phyloP scores from a whole-genome alignment of 2,797 vertebrate species.

The Sebastes reedi region DNA sequence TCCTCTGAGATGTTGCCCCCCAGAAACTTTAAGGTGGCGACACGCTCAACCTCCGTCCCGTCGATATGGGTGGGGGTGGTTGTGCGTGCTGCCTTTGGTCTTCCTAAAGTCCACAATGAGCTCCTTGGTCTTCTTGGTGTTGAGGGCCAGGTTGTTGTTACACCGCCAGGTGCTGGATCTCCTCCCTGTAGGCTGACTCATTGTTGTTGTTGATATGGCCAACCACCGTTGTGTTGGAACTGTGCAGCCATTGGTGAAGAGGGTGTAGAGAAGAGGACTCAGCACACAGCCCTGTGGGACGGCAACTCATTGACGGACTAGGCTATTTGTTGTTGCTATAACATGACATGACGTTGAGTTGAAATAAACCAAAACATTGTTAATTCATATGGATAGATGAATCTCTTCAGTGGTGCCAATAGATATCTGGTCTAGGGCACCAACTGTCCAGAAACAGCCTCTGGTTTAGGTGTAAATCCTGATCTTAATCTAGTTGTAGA shows the following conservation, averaged over 20 bases:
- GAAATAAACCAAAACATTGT: too few species aligned
- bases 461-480: not conserved
- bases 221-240: not conserved
- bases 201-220: not conserved
- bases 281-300: not conserved
- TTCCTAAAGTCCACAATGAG: too few species aligned
- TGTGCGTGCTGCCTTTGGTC: too few species aligned
- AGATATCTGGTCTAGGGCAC: too few species aligned
- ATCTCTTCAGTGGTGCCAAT: too few species aligned
- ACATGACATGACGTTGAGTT: too few species aligned
- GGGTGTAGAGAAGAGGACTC: not conserved
- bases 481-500: not conserved
- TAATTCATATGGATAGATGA: too few species aligned
- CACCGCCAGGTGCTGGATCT: not conserved
- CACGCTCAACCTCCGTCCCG: not conserved
- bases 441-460: not conserved
- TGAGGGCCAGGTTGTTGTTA: not conserved
- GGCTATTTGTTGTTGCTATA: too few species aligned
- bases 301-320: too few species aligned
- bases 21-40: not conserved
- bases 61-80: not conserved
- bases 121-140: not conserved
- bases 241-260: fast-evolving
- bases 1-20: not conserved
- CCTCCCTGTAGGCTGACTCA: not conserved